Evolutionary conservation across 2,797 vertebrate genomes (phyloP).

Genomic region (Bufotes viridis): DNA sequence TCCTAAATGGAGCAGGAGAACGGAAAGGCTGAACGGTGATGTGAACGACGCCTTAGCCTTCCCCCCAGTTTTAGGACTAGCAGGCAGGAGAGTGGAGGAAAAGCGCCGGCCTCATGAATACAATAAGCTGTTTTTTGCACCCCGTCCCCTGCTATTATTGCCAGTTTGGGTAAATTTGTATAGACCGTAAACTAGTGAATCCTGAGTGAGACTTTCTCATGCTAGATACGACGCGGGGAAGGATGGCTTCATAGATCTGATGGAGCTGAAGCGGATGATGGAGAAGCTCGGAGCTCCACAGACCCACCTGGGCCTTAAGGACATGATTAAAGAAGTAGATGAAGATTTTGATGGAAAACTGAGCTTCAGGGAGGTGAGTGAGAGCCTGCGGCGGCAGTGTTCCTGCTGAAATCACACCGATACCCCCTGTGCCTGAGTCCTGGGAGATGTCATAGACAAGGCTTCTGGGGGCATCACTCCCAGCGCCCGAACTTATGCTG

Average conservation of each 20-base stretch:
- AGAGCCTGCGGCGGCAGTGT: not conserved
- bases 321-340: conserved; percentile 97
- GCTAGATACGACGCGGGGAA: conserved; percentile 85
- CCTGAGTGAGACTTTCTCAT: not conserved
- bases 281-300: conserved; percentile 93
- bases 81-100: no score
- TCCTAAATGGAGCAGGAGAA: no score
- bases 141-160: not conserved
- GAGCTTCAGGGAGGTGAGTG: conserved; percentile 89
- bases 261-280: conserved; percentile 98
- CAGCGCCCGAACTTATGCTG: not conserved
- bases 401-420: conserved; percentile 1
- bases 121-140: not conserved
- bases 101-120: no score
- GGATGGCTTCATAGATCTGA: conserved; percentile 92
- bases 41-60: no score
- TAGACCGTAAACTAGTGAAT: not conserved
- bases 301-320: conserved; percentile 92
- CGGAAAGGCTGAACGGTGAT: no score
- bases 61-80: no score
- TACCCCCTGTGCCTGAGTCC: not conserved
- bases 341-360: conserved; percentile 94
- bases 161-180: not conserved
- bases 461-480: not conserved
- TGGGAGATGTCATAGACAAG: not conserved